Percentiles rank a stretch among this genome's conserved stretches.
phyloP scores from a whole-genome alignment of 2,113 vertebrate species.

The Balaeniceps rex region DNA sequence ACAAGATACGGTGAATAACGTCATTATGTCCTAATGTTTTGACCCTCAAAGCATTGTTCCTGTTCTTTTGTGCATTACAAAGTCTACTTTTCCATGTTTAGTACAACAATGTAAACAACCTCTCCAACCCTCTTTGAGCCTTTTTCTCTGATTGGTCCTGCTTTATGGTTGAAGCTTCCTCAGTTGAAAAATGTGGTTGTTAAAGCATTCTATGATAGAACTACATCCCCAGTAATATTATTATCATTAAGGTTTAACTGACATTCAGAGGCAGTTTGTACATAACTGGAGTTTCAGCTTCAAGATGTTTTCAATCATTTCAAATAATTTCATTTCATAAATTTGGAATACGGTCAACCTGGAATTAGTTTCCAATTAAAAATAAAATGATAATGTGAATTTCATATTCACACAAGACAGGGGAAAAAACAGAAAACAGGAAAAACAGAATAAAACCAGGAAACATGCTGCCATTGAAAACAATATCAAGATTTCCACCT shows the following conservation, averaged over 20 bases:
- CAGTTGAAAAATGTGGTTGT: neutral
- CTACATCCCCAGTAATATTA: neutral
- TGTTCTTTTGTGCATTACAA: neutral
- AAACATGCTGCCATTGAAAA: neutral
- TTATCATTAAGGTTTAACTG: neutral
- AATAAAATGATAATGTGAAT: neutral
- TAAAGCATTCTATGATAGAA: neutral
- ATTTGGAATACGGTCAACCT: neutral
- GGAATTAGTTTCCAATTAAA: neutral
- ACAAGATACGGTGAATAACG: neutral
- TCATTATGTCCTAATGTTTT: neutral
- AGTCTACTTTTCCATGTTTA: neutral
- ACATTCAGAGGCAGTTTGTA: neutral
- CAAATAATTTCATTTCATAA: neutral
- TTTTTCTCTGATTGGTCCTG: neutral
- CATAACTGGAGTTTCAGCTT: neutral
- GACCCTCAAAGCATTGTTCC: neutral
- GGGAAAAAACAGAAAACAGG: accelerated
- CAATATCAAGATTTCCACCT: neutral
- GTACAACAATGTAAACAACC: neutral
- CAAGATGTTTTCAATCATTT: neutral
- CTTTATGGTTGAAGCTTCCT: neutral
- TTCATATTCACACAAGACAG: neutral
- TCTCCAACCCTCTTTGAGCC: neutral
- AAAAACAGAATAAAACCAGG: neutral